These are phyloP conservation scores for Hydriomena furcata DNA, from an alignment of 2,888 invertebrate genomes.

Conservation along the genomic window DNA sequence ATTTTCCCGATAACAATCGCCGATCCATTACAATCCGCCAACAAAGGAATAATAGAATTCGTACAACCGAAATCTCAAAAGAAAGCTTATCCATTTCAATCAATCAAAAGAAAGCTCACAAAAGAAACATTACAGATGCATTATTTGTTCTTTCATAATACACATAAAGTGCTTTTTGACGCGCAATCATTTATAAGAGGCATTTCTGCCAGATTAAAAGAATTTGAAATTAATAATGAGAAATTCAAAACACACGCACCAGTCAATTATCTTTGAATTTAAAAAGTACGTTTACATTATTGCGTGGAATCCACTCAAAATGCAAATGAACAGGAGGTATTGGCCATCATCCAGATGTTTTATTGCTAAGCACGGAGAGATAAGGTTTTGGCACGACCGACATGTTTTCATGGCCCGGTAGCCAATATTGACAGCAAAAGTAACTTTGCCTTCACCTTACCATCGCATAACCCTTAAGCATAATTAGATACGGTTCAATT, in stretches of 20 bases:
- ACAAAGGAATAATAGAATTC: conserved; percentile 28
- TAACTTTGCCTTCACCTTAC: conserved; percentile 24
- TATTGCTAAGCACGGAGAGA: conserved; percentile 54
- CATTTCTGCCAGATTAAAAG: conserved; percentile 12
- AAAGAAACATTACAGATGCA: conserved; percentile 25
- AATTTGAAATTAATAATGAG: too few relatives aligned
- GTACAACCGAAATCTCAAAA: conserved; percentile 23
- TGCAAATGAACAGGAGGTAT: conserved; percentile 42
- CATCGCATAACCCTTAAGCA: conserved; percentile 32
- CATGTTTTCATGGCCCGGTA: conserved; percentile 44
- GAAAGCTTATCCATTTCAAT: conserved; percentile 35
- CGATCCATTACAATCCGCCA: conserved; percentile 34
- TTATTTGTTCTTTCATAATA: conserved; percentile 2
- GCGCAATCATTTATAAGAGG: conserved; percentile 8
- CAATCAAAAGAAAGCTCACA: conserved; percentile 34
- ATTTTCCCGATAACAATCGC: conserved; percentile 11
- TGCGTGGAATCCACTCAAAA: conserved; percentile 41
- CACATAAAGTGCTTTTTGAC: conserved; percentile 24
- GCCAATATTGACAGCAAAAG: conserved; percentile 43
- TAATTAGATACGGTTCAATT: conserved; percentile 36
- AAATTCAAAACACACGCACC: too few relatives aligned
- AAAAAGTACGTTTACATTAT: too few relatives aligned
- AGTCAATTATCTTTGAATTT: too few relatives aligned
- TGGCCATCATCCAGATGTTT: conserved; percentile 57
- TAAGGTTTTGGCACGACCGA: conserved; percentile 54